Percentiles rank a stretch among this genome's conserved stretches.
These are phyloP conservation scores for Neodon shergylaensis DNA, from an alignment of 2,113 vertebrate genomes.

Conservation along the genomic window DNA sequence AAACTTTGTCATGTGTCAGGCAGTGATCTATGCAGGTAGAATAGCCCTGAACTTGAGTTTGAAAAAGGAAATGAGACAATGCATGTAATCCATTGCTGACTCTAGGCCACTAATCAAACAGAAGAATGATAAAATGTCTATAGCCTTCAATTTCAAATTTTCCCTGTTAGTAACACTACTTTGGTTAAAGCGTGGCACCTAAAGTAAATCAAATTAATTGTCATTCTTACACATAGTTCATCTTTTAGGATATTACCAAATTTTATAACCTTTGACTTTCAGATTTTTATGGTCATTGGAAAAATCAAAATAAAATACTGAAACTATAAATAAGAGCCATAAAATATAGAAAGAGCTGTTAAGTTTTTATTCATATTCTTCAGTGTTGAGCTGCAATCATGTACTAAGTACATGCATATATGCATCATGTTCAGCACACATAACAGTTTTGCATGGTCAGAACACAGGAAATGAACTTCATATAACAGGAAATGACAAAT, in stretches of 20 bases:
- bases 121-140: background rate
- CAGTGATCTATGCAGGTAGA: background rate
- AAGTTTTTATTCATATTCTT: background rate
- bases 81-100: background rate
- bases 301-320: background rate
- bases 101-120: background rate
- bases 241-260: background rate
- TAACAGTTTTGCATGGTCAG: background rate
- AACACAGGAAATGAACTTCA: slow-evolving; percentile 12
- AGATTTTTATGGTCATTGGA: background rate
- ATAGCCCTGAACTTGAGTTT: background rate
- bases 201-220: background rate
- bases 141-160: slow-evolving; percentile 8
- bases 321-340: background rate
- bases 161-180: background rate
- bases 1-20: background rate
- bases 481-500: slow-evolving; percentile 1
- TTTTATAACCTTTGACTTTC: background rate
- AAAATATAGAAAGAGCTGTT: background rate
- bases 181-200: background rate
- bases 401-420: background rate
- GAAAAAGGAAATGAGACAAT: background rate
- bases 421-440: background rate
- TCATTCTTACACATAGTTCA: background rate
- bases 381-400: background rate